Conservation (phyloP, 2,113 vertebrate genomes). For the Bujurquina vittata region DNA sequence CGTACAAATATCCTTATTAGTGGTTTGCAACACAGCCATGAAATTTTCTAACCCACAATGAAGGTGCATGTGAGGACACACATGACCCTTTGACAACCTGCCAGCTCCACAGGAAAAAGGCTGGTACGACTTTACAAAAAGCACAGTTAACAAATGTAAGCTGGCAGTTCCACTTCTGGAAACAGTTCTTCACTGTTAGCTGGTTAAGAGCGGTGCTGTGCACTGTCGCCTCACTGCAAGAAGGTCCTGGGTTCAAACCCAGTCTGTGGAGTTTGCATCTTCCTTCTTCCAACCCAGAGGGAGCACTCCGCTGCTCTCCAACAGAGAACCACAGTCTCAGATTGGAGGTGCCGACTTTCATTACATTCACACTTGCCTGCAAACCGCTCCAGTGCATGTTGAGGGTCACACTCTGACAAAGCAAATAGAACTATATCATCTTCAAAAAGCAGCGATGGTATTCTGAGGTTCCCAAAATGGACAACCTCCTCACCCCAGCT, state of each 20-base stretch:
- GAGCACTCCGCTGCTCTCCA: not conserved
- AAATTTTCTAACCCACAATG: not conserved
- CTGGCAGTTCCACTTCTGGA: too few species aligned
- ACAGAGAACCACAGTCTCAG: too few species aligned
- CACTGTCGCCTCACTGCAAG: too few species aligned
- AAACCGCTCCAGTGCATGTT: not conserved
- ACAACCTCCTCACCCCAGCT: not conserved
- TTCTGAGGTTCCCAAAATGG: not conserved
- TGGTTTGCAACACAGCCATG: not conserved
- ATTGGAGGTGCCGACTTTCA: too few species aligned
- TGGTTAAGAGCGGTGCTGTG: too few species aligned
- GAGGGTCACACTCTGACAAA: not conserved
- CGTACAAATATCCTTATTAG: not conserved
- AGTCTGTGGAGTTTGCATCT: too few species aligned
- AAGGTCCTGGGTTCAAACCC: too few species aligned
- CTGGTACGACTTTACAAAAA: too few species aligned
- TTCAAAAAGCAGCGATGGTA: not conserved
- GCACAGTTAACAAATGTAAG: too few species aligned
- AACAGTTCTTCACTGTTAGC: too few species aligned
- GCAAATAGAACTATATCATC: not conserved
- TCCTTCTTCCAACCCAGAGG: not conserved
- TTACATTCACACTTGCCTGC: not conserved
- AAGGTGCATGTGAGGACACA: not conserved
- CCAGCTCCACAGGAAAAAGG: not conserved
- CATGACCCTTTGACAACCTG: not conserved